Evolutionary conservation across 2,888 invertebrate species (phyloP).

Genomic region (Scrobipalpa atriplicella): DNA sequence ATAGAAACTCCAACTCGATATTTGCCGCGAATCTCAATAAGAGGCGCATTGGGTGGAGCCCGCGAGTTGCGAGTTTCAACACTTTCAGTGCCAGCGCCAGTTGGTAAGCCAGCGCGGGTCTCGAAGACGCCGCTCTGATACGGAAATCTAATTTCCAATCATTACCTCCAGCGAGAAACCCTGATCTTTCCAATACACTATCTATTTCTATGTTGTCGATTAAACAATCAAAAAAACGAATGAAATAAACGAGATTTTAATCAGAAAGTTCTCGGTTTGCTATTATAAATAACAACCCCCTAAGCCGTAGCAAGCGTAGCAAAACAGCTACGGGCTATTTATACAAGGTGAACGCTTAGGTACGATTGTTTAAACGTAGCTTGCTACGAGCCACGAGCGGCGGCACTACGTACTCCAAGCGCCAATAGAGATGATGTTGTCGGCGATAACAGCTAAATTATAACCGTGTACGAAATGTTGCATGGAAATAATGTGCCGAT

Average conservation of each 20-base stretch:
- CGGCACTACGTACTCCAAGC: background rate
- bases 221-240: background rate
- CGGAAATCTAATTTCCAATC: background rate
- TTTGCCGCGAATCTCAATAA: background rate
- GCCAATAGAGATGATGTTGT: background rate
- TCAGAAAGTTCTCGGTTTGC: background rate
- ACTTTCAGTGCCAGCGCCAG: background rate
- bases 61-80: conserved; percentile 10
- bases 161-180: background rate
- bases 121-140: background rate
- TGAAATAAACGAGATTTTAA: background rate
- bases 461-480: conserved; percentile 5
- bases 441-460: background rate
- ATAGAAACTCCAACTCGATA: background rate
- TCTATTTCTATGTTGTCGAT: background rate
- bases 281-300: background rate
- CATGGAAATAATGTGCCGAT: conserved; percentile 12
- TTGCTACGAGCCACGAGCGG: background rate
- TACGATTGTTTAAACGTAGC: background rate
- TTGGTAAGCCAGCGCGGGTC: background rate
- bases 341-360: background rate
- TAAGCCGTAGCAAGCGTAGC: conserved; percentile 8
- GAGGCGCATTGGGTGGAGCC: conserved; percentile 9
- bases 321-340: conserved; percentile 1
- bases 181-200: background rate